phyloP scores from a whole-genome alignment of 64 coral and sea anemone species.

The Montipora sp. region DNA sequence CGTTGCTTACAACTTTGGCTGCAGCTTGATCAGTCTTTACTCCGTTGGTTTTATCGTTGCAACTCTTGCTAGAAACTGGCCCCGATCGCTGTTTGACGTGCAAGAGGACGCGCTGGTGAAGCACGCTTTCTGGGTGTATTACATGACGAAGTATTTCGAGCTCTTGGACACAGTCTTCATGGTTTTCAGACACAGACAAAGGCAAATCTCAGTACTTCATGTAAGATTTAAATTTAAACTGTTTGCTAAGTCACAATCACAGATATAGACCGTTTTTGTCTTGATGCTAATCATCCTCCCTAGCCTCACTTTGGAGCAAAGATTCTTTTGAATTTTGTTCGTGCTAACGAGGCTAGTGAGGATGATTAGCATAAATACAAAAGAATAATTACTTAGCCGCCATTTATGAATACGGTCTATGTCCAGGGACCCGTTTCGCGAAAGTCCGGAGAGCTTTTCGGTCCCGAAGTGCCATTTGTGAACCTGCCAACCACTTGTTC shows the following conservation, averaged over 20 bases:
- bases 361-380: no score
- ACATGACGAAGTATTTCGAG: conserved; percentile 90
- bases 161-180: conserved; percentile 95
- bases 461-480: no score
- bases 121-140: conserved; percentile 88
- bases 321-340: no score
- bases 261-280: no score
- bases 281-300: no score
- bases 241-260: neutral
- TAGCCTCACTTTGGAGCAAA: no score
- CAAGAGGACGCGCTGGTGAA: conserved; percentile 63
- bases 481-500: no score
- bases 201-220: conserved; percentile 95
- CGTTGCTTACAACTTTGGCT: conserved; percentile 90
- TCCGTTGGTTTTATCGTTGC: conserved; percentile 45
- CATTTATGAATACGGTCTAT: no score
- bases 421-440: no score
- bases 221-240: conserved; percentile 58
- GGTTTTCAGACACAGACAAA: conserved; percentile 91
- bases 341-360: no score
- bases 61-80: conserved; percentile 51
- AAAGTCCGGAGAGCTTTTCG: no score
- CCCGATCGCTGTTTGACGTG: conserved; percentile 69
- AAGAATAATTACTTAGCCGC: no score
- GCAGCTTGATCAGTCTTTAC: conserved; percentile 90